Evolutionary conservation across 1,140 invertebrate species (phyloP), one percentile per base, ranked within the genome.

Genomic region (Caenorhabditis inopinata): DNA sequence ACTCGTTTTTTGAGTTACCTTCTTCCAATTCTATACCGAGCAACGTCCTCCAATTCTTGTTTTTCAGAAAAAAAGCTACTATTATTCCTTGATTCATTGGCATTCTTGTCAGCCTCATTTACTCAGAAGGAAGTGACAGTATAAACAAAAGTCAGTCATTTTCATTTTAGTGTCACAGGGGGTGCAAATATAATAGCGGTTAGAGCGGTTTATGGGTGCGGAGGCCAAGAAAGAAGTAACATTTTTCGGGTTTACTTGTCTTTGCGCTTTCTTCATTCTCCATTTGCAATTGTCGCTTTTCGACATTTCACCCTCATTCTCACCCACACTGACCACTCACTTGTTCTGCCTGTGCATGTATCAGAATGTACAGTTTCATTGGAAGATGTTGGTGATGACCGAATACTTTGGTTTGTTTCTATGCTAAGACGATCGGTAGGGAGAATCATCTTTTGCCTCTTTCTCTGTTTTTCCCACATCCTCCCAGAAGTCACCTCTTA

Each of bases 21-120:
- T n/a, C n/a, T n/a, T n/a, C n/a, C n/a, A n/a, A n/a, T n/a, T n/a
- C n/a, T n/a, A n/a, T n/a, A n/a, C n/a, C n/a, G n/a, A n/a, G n/a
- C n/a, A n/a, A n/a, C n/a, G n/a, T 51, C 1, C 49, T 25, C 18
- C 23, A 9, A 25, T 51, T 51, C 9, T 51, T 25, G 11, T 48
- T 48, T 48, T n/a, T 16, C 21, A 18, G 6, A 48, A 48, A 47
- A 3, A 4, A 47, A 16, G 16, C 46, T 47, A 4, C 46, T 47
- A 2, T 47, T 16, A 18, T 47, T 47, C 21, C n/a, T n/a, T n/a
- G n/a, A n/a, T n/a, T 32, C n/a, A 58, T 58, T 58, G 35, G 27
- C 35, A 58, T 58, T 58, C 51, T 32, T 58, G 51, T 58, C 51
- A 58, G n/a, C n/a, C n/a, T n/a, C n/a, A n/a, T n/a, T n/a, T n/a